Evolutionary conservation across 2,113 vertebrate genomes (phyloP).

Genomic region (Actinemys pallida): DNA sequence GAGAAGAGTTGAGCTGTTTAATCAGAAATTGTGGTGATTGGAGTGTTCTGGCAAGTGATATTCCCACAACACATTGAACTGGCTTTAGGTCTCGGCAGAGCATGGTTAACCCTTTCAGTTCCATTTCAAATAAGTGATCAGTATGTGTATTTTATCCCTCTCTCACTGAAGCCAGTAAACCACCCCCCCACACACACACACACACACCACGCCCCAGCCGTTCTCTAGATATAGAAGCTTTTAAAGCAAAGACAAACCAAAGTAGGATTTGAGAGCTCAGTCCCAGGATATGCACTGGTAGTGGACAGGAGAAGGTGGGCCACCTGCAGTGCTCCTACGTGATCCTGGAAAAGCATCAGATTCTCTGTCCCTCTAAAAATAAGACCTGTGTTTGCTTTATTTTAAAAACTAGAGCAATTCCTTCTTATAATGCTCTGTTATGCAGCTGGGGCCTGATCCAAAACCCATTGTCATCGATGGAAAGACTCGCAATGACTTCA

Average conservation of each 20-base stretch:
- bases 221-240: background rate
- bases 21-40: constrained; percentile 70
- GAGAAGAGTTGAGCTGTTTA: constrained; percentile 72
- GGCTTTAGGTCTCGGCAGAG: constrained; percentile 62
- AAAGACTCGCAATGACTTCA: background rate
- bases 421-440: background rate
- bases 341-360: constrained; percentile 61
- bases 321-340: constrained; percentile 28
- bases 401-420: constrained; percentile 57
- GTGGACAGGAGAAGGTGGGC: constrained; percentile 34
- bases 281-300: constrained; percentile 50
- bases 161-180: background rate
- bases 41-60: constrained; percentile 65
- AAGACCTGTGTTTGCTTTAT: constrained; percentile 69
- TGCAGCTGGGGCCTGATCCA: background rate
- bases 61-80: constrained; percentile 67
- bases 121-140: rapidly evolving
- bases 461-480: constrained; percentile 19
- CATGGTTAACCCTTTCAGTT: constrained; percentile 29
- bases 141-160: background rate
- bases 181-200: background rate
- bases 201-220: background rate
- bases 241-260: constrained; percentile 44
- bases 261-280: constrained; percentile 56
- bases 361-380: constrained; percentile 62